Evolutionary conservation across 2,797 vertebrate genomes (phyloP), one percentile per base, ranked within the genome.

Genomic region (Oreortyx pictus): DNA sequence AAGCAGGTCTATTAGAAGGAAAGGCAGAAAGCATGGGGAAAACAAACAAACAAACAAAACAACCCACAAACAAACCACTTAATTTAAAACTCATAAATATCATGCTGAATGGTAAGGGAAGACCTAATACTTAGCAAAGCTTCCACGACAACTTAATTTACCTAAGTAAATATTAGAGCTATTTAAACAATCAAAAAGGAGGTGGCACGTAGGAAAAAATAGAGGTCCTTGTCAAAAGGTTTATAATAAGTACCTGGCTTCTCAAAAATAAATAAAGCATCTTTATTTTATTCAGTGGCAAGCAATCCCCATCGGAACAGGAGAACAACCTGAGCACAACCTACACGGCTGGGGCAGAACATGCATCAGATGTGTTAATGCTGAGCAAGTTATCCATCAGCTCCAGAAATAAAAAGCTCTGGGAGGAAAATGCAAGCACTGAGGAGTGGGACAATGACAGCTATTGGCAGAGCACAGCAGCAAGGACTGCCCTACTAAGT

Each of bases 121-220:
- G 49, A 80, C 77, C 72, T 86, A 88, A 88, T 72, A 59, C 47
- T 65, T 92, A 33, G 47, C 43, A 76, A 88, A 94, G 88, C 67
- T 70, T 82, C 60, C 84, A 13, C 70, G 83, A 81, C 87, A 94
- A 91, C 72, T 93, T 79, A 88, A 93, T 83, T 91, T 90, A 72
- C 75, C 72, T 81, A 72, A 66, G 72, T 84, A 91, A 95, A 88
- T 78, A 83, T 93, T 93, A 89, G 54, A 82, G 83, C 57, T 92
- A 79, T 95, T 95, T 90, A 82, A 95, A 85, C 44, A 85, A 87
- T 68, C 43, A 31, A 47, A 54, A 92, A 88, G 64, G 70, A 86
- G 27, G 61, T 68, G 80, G 82, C 7, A 1, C 2, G 5, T 78
- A 44, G 68, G 95, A n/a, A 47, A 56, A 61, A 41, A 15, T 18